Base-by-base conservation (phyloP, 2,888 invertebrate genomes). In the Abscondita cerata region DNA sequence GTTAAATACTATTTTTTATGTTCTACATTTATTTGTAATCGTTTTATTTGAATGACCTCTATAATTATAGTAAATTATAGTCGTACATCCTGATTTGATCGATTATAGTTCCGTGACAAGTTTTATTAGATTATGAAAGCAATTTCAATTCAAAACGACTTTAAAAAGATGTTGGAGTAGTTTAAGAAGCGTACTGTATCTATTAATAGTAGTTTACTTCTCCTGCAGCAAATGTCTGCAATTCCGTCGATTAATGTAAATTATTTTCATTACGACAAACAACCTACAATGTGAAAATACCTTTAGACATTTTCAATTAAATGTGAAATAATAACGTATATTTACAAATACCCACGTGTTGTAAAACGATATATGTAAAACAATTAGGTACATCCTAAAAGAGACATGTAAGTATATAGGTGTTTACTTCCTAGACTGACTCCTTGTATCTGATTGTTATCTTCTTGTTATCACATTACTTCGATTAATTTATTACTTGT, bases 301-400 rank as follows among this genome's bases (percentile, higher is more conserved):
- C 44, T 54, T 54, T 6, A 52, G 33, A 12, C 44, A 18, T 51
- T 60, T 58, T 56, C 61, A 61, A 61, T 57, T 60, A 54, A 64
- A 64, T 50, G 61, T 25, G 44, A 46, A 59, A 63, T 55, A 59
- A 54, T 59, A 51, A 55, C 63, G 59, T 59, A 59, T 54, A 59
- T 63, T 59, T 59, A 52, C 46, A 58, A 54, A 59, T 63, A 55
- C 46, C 55, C 54, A 59, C 59, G 59, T 34, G 41, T 25, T 63
- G 59, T 63, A 51, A 54, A 59, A 55, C 55, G 59, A 47, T 63
- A 25, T 36, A n/a, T n/a, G n/a, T n/a, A 40, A 38, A 40, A 54
- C 55, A 63, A 59, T 63, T 63, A 63, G 54, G 59, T 59, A 63
- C 41, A 52, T 60, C 64, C 53, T 57, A 31, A 38, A 61, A 61